A percentile compares a stretch with the other conserved stretches of the same genome.
Conservation (phyloP, 2,113 vertebrate genomes). For the Cyanoderma ruficeps region DNA sequence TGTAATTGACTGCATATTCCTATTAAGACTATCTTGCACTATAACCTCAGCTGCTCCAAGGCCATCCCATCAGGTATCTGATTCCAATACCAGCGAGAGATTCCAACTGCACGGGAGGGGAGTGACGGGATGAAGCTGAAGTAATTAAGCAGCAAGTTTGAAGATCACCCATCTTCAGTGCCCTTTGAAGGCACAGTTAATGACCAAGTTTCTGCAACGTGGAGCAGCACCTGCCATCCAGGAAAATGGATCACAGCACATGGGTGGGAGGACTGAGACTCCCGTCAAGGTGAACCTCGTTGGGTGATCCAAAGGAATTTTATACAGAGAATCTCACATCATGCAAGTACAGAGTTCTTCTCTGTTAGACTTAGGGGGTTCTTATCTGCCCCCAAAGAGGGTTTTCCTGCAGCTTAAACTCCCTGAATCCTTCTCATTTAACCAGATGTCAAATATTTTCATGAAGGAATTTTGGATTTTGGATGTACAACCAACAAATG, state of each 20-base stretch:
- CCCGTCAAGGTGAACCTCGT: not conserved
- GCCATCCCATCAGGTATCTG: slow-evolving; percentile 53
- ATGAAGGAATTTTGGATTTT: not conserved
- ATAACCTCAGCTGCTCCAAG: not conserved
- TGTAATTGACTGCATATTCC: slow-evolving; percentile 55
- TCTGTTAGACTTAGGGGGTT: not conserved
- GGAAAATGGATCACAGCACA: not conserved
- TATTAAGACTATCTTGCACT: slow-evolving; percentile 5
- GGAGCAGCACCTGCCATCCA: not conserved
- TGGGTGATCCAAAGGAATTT: not conserved
- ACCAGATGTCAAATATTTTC: not conserved
- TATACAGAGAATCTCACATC: not conserved
- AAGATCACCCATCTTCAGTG: slow-evolving; percentile 53
- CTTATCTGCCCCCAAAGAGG: not conserved
- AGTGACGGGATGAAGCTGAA: slow-evolving; percentile 62
- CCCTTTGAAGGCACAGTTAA: slow-evolving; percentile 61
- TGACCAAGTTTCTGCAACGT: slow-evolving; percentile 32
- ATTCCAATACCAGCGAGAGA: slow-evolving; percentile 62
- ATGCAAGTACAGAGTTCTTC: not conserved
- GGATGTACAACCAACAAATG: not conserved
- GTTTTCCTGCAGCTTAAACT: not conserved
- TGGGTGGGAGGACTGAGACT: slow-evolving; percentile 16
- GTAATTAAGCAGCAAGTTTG: slow-evolving; percentile 74
- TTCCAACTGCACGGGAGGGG: slow-evolving; percentile 62
- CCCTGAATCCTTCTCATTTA: not conserved